Evolutionary conservation across 2,113 vertebrate species (phyloP).

Genomic region (Pollachius pollachius): DNA sequence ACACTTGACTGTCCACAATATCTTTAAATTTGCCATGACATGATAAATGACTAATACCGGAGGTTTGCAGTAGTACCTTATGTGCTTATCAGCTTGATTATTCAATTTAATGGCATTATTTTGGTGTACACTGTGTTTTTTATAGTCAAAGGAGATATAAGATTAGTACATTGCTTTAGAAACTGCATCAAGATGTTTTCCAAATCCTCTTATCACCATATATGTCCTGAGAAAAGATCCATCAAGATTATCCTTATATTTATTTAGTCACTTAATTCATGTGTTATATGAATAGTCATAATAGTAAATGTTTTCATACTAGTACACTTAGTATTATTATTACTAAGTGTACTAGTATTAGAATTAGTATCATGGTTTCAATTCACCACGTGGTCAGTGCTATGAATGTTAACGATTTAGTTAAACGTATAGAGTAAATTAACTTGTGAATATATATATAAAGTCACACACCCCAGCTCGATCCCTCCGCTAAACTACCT

Average conservation of each 20-base stretch:
- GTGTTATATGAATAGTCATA: too few relatives aligned
- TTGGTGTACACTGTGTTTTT: slow-evolving; percentile 8
- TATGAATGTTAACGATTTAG: too few relatives aligned
- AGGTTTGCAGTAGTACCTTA: slow-evolving; percentile 14
- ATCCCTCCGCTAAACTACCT: too few relatives aligned
- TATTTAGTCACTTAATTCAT: too few relatives aligned
- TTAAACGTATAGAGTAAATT: too few relatives aligned
- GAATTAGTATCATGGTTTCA: too few relatives aligned
- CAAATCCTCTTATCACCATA: slow-evolving; percentile 31
- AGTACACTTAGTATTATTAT: neutral
- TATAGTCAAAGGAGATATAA: slow-evolving; percentile 20
- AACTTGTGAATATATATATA: too few relatives aligned
- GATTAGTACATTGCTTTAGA: too few relatives aligned
- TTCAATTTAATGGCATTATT: neutral
- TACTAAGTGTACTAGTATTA: neutral
- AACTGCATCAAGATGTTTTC: slow-evolving; percentile 14
- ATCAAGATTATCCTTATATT: too few relatives aligned
- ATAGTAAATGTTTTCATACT: too few relatives aligned
- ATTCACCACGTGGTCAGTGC: too few relatives aligned
- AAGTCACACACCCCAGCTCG: too few relatives aligned
- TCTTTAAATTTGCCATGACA: slow-evolving; percentile 31
- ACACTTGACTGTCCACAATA: slow-evolving; percentile 31
- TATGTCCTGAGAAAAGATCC: neutral
- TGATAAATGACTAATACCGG: slow-evolving; percentile 26
- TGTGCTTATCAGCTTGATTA: slow-evolving; percentile 25